Evolutionary conservation across 2,113 vertebrate species (phyloP), one percentile per base, ranked within the genome.

Genomic region (Prinia subflava): DNA sequence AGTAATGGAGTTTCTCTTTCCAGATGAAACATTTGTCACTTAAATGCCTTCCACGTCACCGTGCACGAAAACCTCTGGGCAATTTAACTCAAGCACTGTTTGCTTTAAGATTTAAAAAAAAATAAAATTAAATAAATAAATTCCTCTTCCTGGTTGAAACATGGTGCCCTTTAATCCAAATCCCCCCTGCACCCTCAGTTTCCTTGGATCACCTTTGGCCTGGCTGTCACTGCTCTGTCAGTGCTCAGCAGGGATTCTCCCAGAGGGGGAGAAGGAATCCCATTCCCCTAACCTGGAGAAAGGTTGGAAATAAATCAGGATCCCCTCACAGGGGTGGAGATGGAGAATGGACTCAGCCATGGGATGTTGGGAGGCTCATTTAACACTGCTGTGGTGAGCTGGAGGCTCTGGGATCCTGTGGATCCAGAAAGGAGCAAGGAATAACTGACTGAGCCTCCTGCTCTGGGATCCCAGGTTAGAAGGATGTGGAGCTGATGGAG

Each of bases 11-110:
- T 41, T 91, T 77, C 21, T 83, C 70, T 74, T 90, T 85, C 31
- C 70, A 65, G 53, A 89, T 80, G 70, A 95, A 94, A 49, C 81
- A 80, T 92, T 37, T 89, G 74, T 87, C 89, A 70, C 70, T 87
- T 75, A 35, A 94, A 87, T 41, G 47, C 53, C 74, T 92, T 57
- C 50, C 81, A 46, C 37, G 18, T 23, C 8, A 1, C 41, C 6
- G 7, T 16, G 23, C 18, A 41, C 15, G 7, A 62, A 69, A 88
- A 57, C 13, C 53, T 82, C 87, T 15, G 24, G 28, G 28, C 16
- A 82, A 6, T 59, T 84, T 77, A 55, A 63, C 16, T 50, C 12
- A 35, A 87, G 30, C 30, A 22, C 46, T 42, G 84, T n/a, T 91
- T 89, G 37, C 49, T 95, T 84, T 53, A 46, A 31, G 65, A 30